phyloP scores from a whole-genome alignment of 2,797 vertebrate genomes.

The Anguilla megastoma region DNA sequence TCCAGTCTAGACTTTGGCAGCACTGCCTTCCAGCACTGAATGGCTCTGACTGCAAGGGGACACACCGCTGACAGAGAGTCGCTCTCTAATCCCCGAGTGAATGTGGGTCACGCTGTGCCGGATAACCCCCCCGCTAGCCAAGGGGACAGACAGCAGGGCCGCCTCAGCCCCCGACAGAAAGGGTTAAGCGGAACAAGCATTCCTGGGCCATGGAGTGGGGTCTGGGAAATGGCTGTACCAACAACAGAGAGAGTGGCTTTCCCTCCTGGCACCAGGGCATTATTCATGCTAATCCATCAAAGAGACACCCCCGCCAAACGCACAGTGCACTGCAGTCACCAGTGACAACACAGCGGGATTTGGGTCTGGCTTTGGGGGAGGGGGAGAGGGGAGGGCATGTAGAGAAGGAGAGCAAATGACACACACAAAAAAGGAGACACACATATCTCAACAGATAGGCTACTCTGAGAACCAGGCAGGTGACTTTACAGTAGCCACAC shows the following conservation, averaged over 20 bases:
- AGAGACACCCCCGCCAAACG: constrained; percentile 27
- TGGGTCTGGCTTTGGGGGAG: not conserved
- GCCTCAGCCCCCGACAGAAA: not conserved
- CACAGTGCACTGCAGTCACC: constrained; percentile 18
- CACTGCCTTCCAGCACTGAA: not conserved
- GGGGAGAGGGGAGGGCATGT: not conserved
- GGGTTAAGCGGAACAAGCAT: constrained; percentile 32
- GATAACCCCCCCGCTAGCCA: not conserved
- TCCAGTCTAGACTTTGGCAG: not conserved
- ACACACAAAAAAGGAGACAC: not conserved
- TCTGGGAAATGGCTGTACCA: constrained; percentile 33
- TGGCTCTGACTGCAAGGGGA: not conserved
- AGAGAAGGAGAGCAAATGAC: not conserved
- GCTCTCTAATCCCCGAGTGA: not conserved
- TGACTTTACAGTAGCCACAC: not conserved
- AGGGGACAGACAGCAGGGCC: not conserved
- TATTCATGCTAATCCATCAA: constrained; percentile 40
- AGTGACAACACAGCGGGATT: constrained; percentile 20
- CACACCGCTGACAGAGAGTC: not conserved
- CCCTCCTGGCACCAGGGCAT: constrained; percentile 8
- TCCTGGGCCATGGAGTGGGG: constrained; percentile 10
- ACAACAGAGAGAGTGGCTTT: constrained; percentile 21
- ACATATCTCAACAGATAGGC: not conserved
- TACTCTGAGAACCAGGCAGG: not conserved
- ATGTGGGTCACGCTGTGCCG: not conserved